Evolutionary conservation across 2,797 vertebrate species (phyloP), one percentile per base, ranked within the genome.

Genomic region (Babyrousa celebensis): DNA sequence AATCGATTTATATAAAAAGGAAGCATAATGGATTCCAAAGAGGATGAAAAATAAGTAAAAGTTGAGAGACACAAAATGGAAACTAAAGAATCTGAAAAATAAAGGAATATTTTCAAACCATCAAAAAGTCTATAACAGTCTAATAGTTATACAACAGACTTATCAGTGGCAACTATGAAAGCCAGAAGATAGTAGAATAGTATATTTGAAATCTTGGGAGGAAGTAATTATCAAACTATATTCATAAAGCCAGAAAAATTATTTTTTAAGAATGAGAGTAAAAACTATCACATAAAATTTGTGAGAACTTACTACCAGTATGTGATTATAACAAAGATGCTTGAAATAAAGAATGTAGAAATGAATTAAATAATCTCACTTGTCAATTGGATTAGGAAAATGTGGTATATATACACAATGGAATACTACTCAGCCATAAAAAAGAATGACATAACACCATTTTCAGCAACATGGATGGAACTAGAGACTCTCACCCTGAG

Each of bases 191-290:
- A 65, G 20, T 67, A 79, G 86, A 90, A 90, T 60, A 32, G 27
- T n/a, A 56, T 21, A 29, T 84, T 78, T 21, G 77, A 95, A 84
- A 68, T 79, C 14, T 21, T 48, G 15, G 54, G 36, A 85, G 17
- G 1, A 91, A 94, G 89, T 17, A 1, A 62, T 6, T 43, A 12
- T 21, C 17, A 56, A 17, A 29, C 36, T 65, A 95, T 6, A 91
- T 82, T 85, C 21, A 85, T 40, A 91, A 91, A 83, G 56, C 4
- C 10, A 48, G 6, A 72, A 80, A 92, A 83, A 40, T 63, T 62
- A 40, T 82, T 12, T 80, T 95, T 88, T 17, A 91, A 72, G 54
- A 95, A 79, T 85, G 48, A 74, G 18, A 18, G 27, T 43, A 75
- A 93, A 70, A 92, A 91, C 2, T 52, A 11, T 63, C 54, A 91